Percentiles rank a stretch among this genome's conserved stretches.
Conservation (phyloP, 1,140 invertebrate genomes). For the Rhagoletis zephyria region DNA sequence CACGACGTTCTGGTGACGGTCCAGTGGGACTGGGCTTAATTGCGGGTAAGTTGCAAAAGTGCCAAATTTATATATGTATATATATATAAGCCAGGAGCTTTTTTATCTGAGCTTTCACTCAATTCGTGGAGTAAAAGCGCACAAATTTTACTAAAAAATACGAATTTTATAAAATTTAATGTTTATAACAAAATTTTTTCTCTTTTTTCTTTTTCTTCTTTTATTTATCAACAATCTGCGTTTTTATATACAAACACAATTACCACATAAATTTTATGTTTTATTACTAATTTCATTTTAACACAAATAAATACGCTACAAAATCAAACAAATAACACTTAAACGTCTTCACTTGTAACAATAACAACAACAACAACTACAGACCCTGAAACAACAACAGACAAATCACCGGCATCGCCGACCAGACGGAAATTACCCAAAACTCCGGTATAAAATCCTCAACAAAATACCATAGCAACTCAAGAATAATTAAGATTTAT, state of each 20-base stretch:
- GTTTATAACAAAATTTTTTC: slow-evolving; percentile 9
- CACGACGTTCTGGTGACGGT: slow-evolving; percentile 69
- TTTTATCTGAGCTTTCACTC: background rate
- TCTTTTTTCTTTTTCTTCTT: slow-evolving; percentile 15
- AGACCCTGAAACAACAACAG: slow-evolving; percentile 77
- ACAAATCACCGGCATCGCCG: slow-evolving; percentile 88
- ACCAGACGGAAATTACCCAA: slow-evolving; percentile 93
- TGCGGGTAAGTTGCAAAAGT: slow-evolving; percentile 65
- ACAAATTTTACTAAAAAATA: background rate
- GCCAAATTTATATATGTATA: background rate
- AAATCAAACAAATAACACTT: background rate
- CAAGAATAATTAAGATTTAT: slow-evolving; percentile 33
- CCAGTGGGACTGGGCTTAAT: slow-evolving; percentile 70
- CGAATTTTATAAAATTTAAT: slow-evolving; percentile 30
- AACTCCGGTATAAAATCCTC: slow-evolving; percentile 88
- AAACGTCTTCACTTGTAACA: background rate
- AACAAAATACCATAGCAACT: slow-evolving; percentile 15
- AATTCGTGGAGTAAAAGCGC: slow-evolving; percentile 19
- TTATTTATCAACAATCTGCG: background rate
- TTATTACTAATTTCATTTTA: background rate
- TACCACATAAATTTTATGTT: background rate
- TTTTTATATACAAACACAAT: slow-evolving; percentile 7
- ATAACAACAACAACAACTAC: background rate
- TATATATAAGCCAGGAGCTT: background rate
- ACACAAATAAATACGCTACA: background rate